phyloP scores from a whole-genome alignment of 1,140 invertebrate genomes.

The Cyclargus thomasi region DNA sequence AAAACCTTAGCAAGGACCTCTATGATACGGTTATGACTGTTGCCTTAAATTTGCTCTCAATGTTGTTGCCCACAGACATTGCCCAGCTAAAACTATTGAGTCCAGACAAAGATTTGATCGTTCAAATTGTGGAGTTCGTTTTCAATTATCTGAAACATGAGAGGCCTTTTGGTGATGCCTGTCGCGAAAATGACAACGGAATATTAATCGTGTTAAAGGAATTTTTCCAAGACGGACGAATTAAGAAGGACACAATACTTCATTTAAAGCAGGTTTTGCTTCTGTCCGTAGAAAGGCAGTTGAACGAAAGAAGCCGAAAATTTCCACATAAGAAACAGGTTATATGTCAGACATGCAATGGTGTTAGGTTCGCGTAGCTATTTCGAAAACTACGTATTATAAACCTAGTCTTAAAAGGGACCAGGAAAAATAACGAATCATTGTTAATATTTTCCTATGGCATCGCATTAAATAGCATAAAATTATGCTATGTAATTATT shows the following conservation, averaged over 20 bases:
- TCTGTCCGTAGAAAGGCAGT: slow-evolving; percentile 41
- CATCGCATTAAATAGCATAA: no score
- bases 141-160: slow-evolving; percentile 61
- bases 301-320: slow-evolving; percentile 29
- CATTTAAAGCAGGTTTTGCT: slow-evolving; percentile 45
- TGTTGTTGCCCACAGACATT: slow-evolving; percentile 50
- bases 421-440: no score
- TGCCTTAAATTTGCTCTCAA: slow-evolving; percentile 49
- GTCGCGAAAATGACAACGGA: slow-evolving; percentile 46
- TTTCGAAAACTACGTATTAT: no score
- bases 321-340: slow-evolving; percentile 48
- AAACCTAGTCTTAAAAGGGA: no score
- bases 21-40: slow-evolving; percentile 60
- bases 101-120: slow-evolving; percentile 57
- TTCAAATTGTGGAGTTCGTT: slow-evolving; percentile 58
- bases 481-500: no score
- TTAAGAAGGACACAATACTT: slow-evolving; percentile 53
- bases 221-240: slow-evolving; percentile 61
- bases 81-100: slow-evolving; percentile 49
- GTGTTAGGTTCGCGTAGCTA: slow-evolving; percentile 41
- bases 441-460: no score
- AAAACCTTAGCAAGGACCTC: slow-evolving; percentile 54
- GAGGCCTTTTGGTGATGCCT: slow-evolving; percentile 49
- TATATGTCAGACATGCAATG: slow-evolving; percentile 45
- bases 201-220: slow-evolving; percentile 54